These are phyloP conservation scores for Patella ulyssiponensis DNA, from an alignment of 2,888 invertebrate genomes.

Conservation along the genomic window DNA sequence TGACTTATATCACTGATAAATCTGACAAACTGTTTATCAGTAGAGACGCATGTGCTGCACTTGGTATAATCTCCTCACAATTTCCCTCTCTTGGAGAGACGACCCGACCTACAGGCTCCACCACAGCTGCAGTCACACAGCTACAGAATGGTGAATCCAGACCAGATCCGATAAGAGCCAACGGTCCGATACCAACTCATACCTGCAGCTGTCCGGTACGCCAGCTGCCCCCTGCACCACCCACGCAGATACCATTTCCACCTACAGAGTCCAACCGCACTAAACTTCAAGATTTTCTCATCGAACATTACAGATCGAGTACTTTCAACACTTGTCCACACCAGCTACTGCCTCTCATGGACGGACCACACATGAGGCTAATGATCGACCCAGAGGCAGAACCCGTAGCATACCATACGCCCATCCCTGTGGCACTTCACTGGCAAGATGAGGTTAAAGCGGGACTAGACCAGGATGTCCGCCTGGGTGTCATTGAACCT, in stretches of 20 bases:
- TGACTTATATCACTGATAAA: slow-evolving; percentile 50
- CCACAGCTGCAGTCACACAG: neutral
- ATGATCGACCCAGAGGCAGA: slow-evolving; percentile 47
- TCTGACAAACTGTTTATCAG: slow-evolving; percentile 50
- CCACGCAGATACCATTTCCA: slow-evolving; percentile 40
- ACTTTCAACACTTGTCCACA: slow-evolving; percentile 56
- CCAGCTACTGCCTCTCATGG: slow-evolving; percentile 47
- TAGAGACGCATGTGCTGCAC: slow-evolving; percentile 45
- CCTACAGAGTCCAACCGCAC: slow-evolving; percentile 37
- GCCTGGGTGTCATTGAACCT: slow-evolving; percentile 42
- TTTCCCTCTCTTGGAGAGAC: slow-evolving; percentile 40
- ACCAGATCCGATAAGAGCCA: slow-evolving; percentile 28
- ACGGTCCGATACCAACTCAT: slow-evolving; percentile 32
- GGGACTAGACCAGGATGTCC: slow-evolving; percentile 49
- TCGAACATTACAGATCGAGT: slow-evolving; percentile 47
- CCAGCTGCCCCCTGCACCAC: slow-evolving; percentile 36
- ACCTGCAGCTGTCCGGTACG: slow-evolving; percentile 29
- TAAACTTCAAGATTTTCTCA: slow-evolving; percentile 39
- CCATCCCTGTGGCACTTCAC: slow-evolving; percentile 54
- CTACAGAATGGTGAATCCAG: slow-evolving; percentile 18
- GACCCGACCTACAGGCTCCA: neutral
- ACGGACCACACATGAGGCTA: slow-evolving; percentile 42
- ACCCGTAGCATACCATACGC: slow-evolving; percentile 50
- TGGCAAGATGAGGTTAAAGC: slow-evolving; percentile 52
- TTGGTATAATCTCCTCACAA: slow-evolving; percentile 43